These are phyloP conservation scores for Eupithecia inturbata DNA, from an alignment of 2,888 invertebrate genomes.

Conservation along the genomic window DNA sequence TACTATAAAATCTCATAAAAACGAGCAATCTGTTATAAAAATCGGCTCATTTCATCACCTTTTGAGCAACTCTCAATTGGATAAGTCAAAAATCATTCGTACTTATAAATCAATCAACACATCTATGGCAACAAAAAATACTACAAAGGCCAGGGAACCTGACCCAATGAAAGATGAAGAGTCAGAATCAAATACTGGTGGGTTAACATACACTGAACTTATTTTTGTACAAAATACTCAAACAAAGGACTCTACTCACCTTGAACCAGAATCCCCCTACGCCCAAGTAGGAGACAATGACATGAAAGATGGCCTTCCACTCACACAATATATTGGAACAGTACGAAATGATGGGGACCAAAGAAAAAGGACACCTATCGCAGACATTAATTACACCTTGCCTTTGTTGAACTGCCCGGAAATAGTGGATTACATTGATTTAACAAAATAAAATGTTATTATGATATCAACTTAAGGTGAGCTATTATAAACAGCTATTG, in stretches of 20 bases:
- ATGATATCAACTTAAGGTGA: neutral
- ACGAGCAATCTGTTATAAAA: neutral
- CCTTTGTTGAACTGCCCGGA: conserved; percentile 15
- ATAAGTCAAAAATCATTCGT: neutral
- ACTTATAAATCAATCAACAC: neutral
- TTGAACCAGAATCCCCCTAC: neutral
- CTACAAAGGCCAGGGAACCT: neutral
- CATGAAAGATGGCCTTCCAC: neutral
- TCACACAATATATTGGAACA: neutral
- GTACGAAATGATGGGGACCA: neutral
- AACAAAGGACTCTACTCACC: neutral
- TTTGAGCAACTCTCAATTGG: neutral
- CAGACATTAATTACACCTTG: neutral
- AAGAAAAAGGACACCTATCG: neutral
- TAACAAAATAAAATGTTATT: neutral
- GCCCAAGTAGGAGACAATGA: neutral
- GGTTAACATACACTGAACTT: neutral
- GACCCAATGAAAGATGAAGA: neutral
- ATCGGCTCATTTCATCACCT: neutral
- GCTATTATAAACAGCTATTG: neutral
- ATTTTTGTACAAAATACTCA: neutral
- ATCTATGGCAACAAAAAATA: neutral
- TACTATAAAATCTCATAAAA: neutral
- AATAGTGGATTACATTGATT: neutral
- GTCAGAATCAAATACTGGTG: neutral